Conservation (phyloP, 2,113 vertebrate species). For the Delphinus delphis region DNA sequence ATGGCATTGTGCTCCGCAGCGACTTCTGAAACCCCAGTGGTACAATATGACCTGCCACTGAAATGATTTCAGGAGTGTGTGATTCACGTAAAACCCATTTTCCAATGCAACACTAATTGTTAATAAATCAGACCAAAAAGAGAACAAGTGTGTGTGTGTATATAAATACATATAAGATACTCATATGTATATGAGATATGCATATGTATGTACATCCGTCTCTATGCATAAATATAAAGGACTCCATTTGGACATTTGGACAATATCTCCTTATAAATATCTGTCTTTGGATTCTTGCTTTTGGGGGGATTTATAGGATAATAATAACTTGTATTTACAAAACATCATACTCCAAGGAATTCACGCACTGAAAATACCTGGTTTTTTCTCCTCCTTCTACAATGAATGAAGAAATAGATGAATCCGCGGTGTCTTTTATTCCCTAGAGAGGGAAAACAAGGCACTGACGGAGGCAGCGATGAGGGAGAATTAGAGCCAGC, state of each 20-base stretch:
- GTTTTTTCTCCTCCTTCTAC: not conserved
- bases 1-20: slow-evolving; percentile 78
- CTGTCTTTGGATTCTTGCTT: not conserved
- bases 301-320: not conserved
- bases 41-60: slow-evolving; percentile 78
- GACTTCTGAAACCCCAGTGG: slow-evolving; percentile 77
- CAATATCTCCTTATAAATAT: not conserved
- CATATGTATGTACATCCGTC: not conserved
- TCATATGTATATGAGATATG: not conserved
- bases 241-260: not conserved
- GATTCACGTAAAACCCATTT: slow-evolving; percentile 73
- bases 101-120: slow-evolving; percentile 78
- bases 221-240: not conserved
- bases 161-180: not conserved
- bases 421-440: not conserved
- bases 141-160: not conserved
- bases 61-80: slow-evolving; percentile 77
- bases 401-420: not conserved
- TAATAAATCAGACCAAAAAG: slow-evolving; percentile 77
- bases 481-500: not conserved
- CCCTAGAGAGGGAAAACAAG: not conserved
- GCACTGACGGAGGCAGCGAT: too few relatives aligned
- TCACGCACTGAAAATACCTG: not conserved
- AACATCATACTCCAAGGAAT: not conserved
- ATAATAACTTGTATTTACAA: slow-evolving; percentile 29